phyloP scores from a whole-genome alignment of 2,888 invertebrate species.

The Aporophyla nigra region DNA sequence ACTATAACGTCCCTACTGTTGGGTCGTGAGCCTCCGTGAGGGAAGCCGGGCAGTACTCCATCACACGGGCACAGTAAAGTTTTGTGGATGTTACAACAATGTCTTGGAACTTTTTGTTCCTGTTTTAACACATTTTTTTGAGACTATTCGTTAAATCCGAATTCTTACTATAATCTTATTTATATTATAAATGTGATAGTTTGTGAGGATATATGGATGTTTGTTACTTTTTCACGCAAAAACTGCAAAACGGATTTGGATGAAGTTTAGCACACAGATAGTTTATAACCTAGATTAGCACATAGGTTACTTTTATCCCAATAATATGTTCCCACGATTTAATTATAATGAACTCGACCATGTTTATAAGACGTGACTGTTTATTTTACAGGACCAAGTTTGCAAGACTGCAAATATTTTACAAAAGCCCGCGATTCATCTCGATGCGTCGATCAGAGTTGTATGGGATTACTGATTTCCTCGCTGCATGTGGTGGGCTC shows the following conservation, averaged over 20 bases:
- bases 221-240: no score
- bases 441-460: conserved; percentile 90
- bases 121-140: no score
- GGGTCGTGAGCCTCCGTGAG: no score
- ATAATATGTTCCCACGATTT: no score
- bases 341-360: background rate
- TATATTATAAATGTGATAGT: no score
- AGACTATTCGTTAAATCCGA: background rate
- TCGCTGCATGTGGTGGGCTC: conserved; percentile 91
- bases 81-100: background rate
- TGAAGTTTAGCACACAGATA: no score
- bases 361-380: background rate
- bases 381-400: conserved; percentile 2
- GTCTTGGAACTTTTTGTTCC: no score
- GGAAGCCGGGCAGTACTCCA: background rate
- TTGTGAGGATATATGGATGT: no score
- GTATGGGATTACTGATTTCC: conserved; percentile 90
- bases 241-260: no score
- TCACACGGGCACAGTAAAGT: background rate
- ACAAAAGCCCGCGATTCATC: conserved; percentile 88
- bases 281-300: no score
- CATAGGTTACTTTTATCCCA: no score
- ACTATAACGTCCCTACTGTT: background rate
- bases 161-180: no score
- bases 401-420: conserved; percentile 20